Evolutionary conservation across 2,113 vertebrate genomes (phyloP), one percentile per base, ranked within the genome.

Genomic region (Deroptyus accipitrinus): DNA sequence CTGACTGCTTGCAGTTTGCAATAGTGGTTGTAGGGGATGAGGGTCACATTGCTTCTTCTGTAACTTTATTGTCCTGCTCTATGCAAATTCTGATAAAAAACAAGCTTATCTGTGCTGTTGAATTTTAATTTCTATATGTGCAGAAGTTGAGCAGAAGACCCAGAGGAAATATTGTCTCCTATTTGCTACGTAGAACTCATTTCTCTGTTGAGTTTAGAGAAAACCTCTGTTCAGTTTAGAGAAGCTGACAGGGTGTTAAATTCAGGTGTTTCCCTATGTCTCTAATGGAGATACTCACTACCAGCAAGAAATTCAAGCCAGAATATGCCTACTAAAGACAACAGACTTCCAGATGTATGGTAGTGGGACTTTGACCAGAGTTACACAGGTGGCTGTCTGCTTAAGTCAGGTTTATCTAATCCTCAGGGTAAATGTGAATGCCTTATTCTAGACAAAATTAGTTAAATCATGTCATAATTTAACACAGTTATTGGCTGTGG

Each of bases 341-440:
- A 31, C 0, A 2, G 35, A 14, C 31, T 69, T 75, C 14, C 7
- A n/a, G 27, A 7, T 8, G 13, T 1, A 1, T 7, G 49, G 28
- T 4, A 52, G 15, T 22, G 79, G 30, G 48, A n/a, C n/a, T 51
- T 46, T 4, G 33, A 59, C 33, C 22, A 16, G 57, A 16, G 9
- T 59, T 59, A 20, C n/a, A 39, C 20, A 30, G 41, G 33, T 28
- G n/a, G 20, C 39, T 64, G 27, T 17, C 35, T 41, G 48, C 18
- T 0, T 14, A 27, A 61, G 9, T 42, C 13, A 14, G 37, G 31
- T 30, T 39, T 73, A 51, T 55, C 18, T 57, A 4, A 24, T 16
- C 20, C 35, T 52, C 63, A 25, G 42, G 31, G 30, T 69, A 48
- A 28, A 20, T 8, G 22, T 54, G 57, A 16, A 17, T 5, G 13